Evolutionary conservation across 2,888 invertebrate genomes (phyloP).

Genomic region (Machimus atricapillus): DNA sequence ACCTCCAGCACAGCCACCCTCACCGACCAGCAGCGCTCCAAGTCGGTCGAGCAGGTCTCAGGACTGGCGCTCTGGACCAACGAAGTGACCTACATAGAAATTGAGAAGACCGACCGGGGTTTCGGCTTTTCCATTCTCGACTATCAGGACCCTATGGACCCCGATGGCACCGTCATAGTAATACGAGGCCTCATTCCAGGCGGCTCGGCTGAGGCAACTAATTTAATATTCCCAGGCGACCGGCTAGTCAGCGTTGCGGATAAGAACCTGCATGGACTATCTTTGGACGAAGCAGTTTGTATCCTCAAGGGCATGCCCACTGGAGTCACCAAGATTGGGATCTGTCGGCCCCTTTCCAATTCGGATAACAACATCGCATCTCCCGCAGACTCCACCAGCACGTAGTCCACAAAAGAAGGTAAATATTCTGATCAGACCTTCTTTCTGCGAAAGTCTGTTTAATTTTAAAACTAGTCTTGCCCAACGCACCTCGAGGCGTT

Average conservation of each 20-base stretch:
- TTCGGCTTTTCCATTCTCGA: conserved; percentile 98
- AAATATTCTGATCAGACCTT: neutral
- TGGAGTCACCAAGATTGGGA: conserved; percentile 89
- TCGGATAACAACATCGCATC: conserved; percentile 63
- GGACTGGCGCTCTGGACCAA: conserved; percentile 97
- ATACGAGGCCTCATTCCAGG: conserved; percentile 97
- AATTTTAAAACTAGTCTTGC: neutral
- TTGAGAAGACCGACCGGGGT: conserved; percentile 93
- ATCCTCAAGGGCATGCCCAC: conserved; percentile 93
- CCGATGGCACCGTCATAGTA: conserved; percentile 94
- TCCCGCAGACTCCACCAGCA: conserved; percentile 58
- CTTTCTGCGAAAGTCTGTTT: neutral
- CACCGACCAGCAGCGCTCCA: conserved; percentile 80
- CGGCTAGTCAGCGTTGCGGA: conserved; percentile 92
- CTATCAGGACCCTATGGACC: conserved; percentile 96
- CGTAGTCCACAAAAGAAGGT: conserved; percentile 57
- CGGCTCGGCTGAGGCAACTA: conserved; percentile 95
- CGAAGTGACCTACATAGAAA: conserved; percentile 88
- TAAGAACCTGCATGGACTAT: conserved; percentile 86
- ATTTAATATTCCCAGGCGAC: conserved; percentile 94
- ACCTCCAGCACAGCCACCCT: conserved; percentile 85
- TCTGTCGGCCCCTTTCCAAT: conserved; percentile 76
- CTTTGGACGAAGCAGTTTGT: conserved; percentile 93
- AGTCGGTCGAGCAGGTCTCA: conserved; percentile 92
- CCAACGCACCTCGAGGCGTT: neutral